phyloP scores from a whole-genome alignment of 2,888 invertebrate species.

The Eilema sororculum region DNA sequence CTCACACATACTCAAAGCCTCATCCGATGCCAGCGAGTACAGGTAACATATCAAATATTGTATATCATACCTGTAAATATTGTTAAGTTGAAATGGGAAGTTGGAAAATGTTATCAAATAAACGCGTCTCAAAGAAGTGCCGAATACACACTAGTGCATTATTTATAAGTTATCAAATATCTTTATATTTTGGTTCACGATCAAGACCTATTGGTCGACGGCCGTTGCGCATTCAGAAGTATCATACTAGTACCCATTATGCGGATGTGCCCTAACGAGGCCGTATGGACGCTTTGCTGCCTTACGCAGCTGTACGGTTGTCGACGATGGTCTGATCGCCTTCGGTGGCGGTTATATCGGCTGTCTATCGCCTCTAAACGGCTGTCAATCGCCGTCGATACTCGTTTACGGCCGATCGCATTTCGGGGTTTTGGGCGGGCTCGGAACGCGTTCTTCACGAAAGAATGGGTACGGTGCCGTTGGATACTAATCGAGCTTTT shows the following conservation, averaged over 20 bases:
- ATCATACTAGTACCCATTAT: neutral
- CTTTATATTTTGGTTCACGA: conserved; percentile 29
- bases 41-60: conserved; percentile 84
- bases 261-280: neutral
- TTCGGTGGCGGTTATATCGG: neutral
- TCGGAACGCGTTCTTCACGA: neutral
- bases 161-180: conserved; percentile 26
- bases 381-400: neutral
- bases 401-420: neutral
- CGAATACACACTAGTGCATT: conserved; percentile 18
- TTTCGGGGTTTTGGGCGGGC: neutral
- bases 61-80: conserved; percentile 32
- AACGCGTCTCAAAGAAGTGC: conserved; percentile 12
- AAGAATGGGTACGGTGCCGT: neutral
- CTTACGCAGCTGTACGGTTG: neutral
- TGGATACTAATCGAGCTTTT: neutral
- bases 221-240: neutral
- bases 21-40: conserved; percentile 97
- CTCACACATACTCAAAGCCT: conserved; percentile 97
- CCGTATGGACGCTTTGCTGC: neutral
- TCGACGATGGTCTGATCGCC: neutral
- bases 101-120: conserved; percentile 23
- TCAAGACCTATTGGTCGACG: neutral
- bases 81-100: conserved; percentile 33
- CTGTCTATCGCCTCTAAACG: conserved; percentile 2